A percentile compares a stretch with the other conserved stretches of the same genome.
Evolutionary conservation across 1,140 invertebrate genomes (phyloP).

Genomic region (Gonioctena quinquepunctata): DNA sequence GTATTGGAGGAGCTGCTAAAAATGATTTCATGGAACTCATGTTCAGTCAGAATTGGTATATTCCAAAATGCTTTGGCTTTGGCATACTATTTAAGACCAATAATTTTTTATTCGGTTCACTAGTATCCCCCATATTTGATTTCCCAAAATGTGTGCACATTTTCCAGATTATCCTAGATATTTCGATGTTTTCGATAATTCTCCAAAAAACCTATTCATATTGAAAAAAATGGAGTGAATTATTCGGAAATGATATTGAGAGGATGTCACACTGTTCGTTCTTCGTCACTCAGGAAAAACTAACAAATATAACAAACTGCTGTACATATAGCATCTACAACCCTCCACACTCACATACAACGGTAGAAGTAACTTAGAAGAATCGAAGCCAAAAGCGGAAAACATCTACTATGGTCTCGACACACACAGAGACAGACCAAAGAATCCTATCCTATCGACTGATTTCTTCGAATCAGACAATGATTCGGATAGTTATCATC

Average conservation of each 20-base stretch:
- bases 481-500: slow-evolving; percentile 32
- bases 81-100: no score
- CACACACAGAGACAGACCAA: slow-evolving; percentile 27
- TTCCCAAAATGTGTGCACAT: no score
- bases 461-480: slow-evolving; percentile 40
- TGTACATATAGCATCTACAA: slow-evolving; percentile 50
- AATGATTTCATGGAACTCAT: no score
- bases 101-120: no score
- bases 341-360: slow-evolving; percentile 52
- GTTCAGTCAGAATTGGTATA: no score
- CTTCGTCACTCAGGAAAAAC: slow-evolving; percentile 27
- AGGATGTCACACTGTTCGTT: no score
- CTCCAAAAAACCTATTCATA: slow-evolving; percentile 11
- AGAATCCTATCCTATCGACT: slow-evolving; percentile 28
- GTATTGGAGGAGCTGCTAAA: no score
- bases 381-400: slow-evolving; percentile 35
- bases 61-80: no score
- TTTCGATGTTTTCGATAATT: no score
- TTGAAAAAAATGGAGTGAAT: not conserved
- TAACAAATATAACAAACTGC: slow-evolving; percentile 51
- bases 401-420: slow-evolving; percentile 46
- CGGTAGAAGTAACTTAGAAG: slow-evolving; percentile 53
- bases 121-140: no score
- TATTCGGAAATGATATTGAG: no score
- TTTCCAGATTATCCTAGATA: no score